Percentiles rank a stretch among this genome's conserved stretches.
Evolutionary conservation across 2,797 vertebrate species (phyloP).

Genomic region (Peromyscus attwateri): DNA sequence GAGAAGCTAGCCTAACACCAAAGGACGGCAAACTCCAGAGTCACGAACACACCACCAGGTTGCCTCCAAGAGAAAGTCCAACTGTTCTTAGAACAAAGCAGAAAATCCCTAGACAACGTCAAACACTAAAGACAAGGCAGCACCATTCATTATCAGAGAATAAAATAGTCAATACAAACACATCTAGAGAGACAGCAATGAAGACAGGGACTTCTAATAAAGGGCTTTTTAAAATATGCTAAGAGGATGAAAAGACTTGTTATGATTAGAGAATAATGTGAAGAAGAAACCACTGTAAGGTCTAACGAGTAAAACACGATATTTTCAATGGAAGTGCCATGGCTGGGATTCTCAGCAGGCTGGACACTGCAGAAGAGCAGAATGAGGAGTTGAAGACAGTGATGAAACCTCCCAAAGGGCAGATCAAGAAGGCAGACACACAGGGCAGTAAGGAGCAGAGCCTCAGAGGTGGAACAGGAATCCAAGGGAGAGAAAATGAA

Average conservation of each 20-base stretch:
- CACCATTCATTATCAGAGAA: neutral
- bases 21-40: neutral
- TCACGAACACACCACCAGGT: neutral
- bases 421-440: too few relatives aligned
- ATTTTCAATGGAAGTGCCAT: neutral
- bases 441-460: neutral
- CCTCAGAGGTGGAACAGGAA: neutral
- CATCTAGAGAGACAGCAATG: neutral
- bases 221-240: neutral
- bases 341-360: neutral
- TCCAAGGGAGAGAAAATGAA: neutral
- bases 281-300: neutral
- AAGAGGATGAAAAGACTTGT: neutral
- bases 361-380: neutral
- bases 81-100: neutral
- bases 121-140: neutral
- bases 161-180: neutral
- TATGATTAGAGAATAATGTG: neutral
- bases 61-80: neutral
- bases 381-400: neutral
- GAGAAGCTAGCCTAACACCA: neutral
- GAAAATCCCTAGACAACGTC: neutral
- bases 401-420: neutral
- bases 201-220: neutral
- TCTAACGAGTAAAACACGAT: neutral